phyloP scores from a whole-genome alignment of 35 echinoderm and acorn worm genomes.

The Ophiothrix spiculata region DNA sequence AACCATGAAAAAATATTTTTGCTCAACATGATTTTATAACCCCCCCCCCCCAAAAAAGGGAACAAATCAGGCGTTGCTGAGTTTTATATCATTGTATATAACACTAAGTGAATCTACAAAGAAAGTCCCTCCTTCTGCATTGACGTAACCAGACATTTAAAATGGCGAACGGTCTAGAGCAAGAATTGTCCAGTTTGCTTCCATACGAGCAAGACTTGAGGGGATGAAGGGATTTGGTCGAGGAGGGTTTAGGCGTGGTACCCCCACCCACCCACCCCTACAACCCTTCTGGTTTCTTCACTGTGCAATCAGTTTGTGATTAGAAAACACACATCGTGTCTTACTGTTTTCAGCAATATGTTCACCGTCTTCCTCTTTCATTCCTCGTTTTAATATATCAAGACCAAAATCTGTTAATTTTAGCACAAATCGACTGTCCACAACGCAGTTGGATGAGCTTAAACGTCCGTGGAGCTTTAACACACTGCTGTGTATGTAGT shows the following conservation, averaged over 20 bases:
- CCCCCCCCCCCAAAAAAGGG: not conserved
- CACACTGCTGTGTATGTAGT: conserved; percentile 48
- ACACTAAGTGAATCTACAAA: no score
- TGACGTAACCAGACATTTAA: not conserved
- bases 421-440: conserved; percentile 82
- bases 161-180: not conserved
- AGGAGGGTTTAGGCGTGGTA: not conserved
- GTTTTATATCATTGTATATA: no score
- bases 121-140: not conserved
- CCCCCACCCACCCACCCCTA: not conserved
- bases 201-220: no score
- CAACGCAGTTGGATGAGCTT: conserved; percentile 85
- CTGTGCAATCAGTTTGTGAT: no score
- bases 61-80: not conserved
- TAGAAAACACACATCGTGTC: not conserved
- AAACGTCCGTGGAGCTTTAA: conserved; percentile 63
- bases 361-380: not conserved
- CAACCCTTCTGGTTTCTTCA: not conserved
- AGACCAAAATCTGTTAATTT: conserved; percentile 88
- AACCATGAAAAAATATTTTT: not conserved
- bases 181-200: not conserved
- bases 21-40: not conserved
- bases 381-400: not conserved
- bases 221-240: not conserved
- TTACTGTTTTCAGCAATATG: not conserved